Conservation (phyloP, 2,113 vertebrate genomes). For the Camelus dromedarius region DNA sequence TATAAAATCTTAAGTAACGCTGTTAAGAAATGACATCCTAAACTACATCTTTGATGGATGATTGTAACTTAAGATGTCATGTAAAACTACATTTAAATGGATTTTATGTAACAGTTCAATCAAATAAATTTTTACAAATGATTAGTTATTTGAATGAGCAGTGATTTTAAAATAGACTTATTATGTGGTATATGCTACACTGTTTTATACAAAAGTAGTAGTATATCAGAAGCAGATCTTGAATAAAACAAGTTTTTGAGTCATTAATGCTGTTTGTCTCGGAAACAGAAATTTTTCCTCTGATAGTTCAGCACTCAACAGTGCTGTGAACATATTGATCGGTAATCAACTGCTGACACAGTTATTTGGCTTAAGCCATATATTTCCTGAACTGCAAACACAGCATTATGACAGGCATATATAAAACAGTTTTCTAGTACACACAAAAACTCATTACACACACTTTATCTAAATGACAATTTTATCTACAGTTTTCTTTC, state of each 20-base stretch:
- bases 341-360: slow-evolving; percentile 86
- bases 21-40: background rate
- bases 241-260: slow-evolving; percentile 74
- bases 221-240: slow-evolving; percentile 46
- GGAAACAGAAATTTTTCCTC: slow-evolving; percentile 78
- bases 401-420: slow-evolving; percentile 82
- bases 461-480: slow-evolving; percentile 76
- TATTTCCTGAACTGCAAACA: slow-evolving; percentile 84
- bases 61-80: background rate
- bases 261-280: slow-evolving; percentile 79
- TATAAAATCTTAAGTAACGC: background rate
- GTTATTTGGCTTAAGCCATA: slow-evolving; percentile 83
- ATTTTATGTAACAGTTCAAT: background rate
- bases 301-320: slow-evolving; percentile 85
- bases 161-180: background rate
- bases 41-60: background rate
- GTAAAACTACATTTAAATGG: background rate
- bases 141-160: background rate
- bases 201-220: background rate
- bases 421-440: slow-evolving; percentile 74
- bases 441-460: slow-evolving; percentile 72
- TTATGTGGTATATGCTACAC: background rate
- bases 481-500: slow-evolving; percentile 78
- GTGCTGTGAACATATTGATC: slow-evolving; percentile 86
- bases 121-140: background rate